A percentile compares a stretch with the other conserved stretches of the same genome.
Conservation (phyloP, 2,888 invertebrate genomes). For the Microctonus brassicae region DNA sequence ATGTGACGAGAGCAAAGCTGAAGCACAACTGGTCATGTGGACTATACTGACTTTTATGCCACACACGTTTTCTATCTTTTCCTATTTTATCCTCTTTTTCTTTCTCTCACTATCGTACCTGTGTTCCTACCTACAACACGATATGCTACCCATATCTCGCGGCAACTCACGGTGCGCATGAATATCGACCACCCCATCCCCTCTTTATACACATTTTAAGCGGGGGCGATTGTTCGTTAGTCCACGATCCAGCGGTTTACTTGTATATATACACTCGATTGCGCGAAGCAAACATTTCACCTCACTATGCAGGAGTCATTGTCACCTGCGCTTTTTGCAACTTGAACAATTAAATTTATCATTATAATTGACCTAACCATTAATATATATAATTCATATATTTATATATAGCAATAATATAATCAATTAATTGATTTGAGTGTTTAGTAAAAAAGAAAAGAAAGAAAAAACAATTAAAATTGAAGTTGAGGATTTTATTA, state of each 20-base stretch:
- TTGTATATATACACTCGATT: neutral
- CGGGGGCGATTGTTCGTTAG: conserved; percentile 39
- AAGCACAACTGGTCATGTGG: conserved; percentile 61
- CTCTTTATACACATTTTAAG: conserved; percentile 30
- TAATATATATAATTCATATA: too few species aligned
- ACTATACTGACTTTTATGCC: conserved; percentile 57
- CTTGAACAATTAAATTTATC: conserved; percentile 27
- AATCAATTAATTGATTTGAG: too few species aligned
- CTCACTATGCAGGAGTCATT: conserved; percentile 35
- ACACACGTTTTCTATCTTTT: conserved; percentile 36
- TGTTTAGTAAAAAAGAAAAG: too few species aligned
- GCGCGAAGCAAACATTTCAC: neutral
- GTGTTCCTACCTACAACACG: conserved; percentile 7
- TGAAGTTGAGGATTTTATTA: too few species aligned
- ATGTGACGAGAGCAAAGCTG: conserved; percentile 41
- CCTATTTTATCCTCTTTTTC: conserved; percentile 5
- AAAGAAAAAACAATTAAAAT: too few species aligned
- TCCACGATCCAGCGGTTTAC: conserved; percentile 13
- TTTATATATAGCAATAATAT: too few species aligned
- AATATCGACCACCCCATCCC: conserved; percentile 64
- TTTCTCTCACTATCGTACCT: conserved; percentile 27
- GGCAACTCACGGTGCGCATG: conserved; percentile 38
- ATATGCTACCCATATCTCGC: neutral
- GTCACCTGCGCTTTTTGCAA: conserved; percentile 34
- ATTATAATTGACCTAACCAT: conserved; percentile 16